A percentile compares a stretch with the other conserved stretches of the same genome.
Conservation (phyloP, 2,888 invertebrate genomes). For the Ectropis crepuscularia region DNA sequence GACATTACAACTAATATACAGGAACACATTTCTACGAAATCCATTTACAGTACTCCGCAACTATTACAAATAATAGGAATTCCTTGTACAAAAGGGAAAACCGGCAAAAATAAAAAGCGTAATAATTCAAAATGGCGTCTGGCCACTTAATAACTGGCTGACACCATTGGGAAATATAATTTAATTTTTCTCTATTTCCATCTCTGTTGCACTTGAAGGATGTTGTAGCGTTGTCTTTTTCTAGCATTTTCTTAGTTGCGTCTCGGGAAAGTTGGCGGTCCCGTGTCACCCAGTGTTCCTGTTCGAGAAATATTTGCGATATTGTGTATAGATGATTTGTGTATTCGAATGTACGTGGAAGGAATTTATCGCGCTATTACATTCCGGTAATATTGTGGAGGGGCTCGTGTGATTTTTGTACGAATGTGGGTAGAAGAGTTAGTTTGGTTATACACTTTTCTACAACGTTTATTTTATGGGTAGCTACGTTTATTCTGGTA, state of each 20-base stretch:
- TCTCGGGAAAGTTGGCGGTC: constrained; percentile 62
- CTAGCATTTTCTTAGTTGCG: constrained; percentile 64
- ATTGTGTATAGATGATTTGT: constrained; percentile 82
- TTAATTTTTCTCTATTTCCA: constrained; percentile 79
- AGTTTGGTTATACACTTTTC: not conserved
- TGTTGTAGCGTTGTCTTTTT: constrained; percentile 59
- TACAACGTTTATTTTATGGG: no score
- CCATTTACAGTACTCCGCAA: constrained; percentile 73
- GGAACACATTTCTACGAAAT: constrained; percentile 60
- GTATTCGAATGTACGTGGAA: constrained; percentile 70
- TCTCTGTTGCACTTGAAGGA: constrained; percentile 55
- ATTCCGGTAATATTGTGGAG: constrained; percentile 48
- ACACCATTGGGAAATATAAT: constrained; percentile 86
- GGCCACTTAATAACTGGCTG: constrained; percentile 86
- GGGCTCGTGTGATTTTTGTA: constrained; percentile 31
- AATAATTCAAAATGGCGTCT: constrained; percentile 85
- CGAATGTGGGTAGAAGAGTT: constrained; percentile 1
- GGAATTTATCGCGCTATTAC: constrained; percentile 65
- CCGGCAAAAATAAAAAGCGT: constrained; percentile 80
- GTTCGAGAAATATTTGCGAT: constrained; percentile 82
- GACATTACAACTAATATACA: constrained; percentile 57
- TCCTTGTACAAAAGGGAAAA: constrained; percentile 74
- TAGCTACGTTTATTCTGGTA: no score
- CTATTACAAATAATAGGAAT: constrained; percentile 81
- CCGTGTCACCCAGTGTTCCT: constrained; percentile 77